These are phyloP conservation scores for Folsomia candida DNA, from an alignment of 2,888 invertebrate species.

Conservation along the genomic window DNA sequence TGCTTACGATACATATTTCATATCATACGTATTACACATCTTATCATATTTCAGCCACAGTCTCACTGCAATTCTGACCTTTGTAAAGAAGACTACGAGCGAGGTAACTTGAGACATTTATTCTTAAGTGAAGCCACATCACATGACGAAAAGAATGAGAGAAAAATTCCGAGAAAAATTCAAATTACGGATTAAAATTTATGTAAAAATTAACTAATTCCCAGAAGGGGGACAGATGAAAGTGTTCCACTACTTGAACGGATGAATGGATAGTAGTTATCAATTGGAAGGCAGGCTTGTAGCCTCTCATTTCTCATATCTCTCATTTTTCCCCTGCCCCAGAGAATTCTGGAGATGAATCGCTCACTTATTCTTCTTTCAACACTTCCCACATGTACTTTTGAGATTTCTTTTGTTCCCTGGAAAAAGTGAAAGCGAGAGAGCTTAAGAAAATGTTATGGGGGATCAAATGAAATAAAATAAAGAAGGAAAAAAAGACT, in stretches of 20 bases:
- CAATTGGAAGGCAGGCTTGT: background rate
- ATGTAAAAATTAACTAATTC: background rate
- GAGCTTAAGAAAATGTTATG: background rate
- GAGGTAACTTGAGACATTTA: too few species aligned
- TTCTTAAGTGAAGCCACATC: too few species aligned
- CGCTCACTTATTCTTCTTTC: background rate
- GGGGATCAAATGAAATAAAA: background rate
- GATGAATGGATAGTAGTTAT: background rate
- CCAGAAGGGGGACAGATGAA: background rate
- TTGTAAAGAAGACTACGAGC: too few species aligned
- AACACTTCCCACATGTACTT: background rate
- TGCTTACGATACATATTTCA: too few species aligned
- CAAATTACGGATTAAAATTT: constrained; percentile 6
- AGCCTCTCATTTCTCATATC: background rate
- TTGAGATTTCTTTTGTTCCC: background rate
- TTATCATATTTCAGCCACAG: too few species aligned
- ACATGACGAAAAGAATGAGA: constrained; percentile 5
- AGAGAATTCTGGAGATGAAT: background rate
- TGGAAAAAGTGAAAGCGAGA: background rate
- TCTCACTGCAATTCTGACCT: too few species aligned
- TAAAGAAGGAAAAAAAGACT: background rate
- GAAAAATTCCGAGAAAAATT: background rate
- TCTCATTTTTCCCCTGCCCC: background rate
- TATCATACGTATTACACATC: too few species aligned
- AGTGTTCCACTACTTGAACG: background rate